These are phyloP conservation scores for Dendronephthya gigantea DNA, from an alignment of 64 coral and sea anemone genomes.

Conservation along the genomic window DNA sequence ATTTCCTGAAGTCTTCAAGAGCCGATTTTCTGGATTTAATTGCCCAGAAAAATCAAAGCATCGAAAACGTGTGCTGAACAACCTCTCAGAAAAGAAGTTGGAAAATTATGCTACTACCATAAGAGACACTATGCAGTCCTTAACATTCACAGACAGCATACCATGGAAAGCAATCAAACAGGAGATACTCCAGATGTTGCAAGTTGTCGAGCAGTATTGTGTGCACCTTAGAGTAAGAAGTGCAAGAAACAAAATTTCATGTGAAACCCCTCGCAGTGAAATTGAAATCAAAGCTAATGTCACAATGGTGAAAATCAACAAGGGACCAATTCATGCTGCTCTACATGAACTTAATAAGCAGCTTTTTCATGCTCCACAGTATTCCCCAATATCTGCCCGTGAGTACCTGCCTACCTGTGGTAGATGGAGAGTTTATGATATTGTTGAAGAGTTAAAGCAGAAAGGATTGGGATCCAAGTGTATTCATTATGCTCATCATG, in stretches of 20 bases:
- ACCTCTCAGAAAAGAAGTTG: constrained; percentile 15
- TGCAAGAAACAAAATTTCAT: background rate
- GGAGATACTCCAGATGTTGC: background rate
- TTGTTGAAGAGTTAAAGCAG: constrained; percentile 21
- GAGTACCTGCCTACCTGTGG: constrained; percentile 27
- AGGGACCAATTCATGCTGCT: background rate
- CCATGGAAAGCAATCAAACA: background rate
- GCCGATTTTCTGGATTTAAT: constrained; percentile 7
- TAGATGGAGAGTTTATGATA: background rate
- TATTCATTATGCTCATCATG: constrained; percentile 9
- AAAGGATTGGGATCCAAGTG: constrained; percentile 14
- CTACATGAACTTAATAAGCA: background rate
- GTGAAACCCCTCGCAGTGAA: background rate
- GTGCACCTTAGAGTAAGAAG: background rate
- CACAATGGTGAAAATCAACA: background rate
- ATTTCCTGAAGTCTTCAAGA: constrained; percentile 5
- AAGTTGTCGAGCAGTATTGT: constrained; percentile 5
- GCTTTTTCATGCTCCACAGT: background rate
- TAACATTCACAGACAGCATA: background rate
- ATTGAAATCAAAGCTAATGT: background rate
- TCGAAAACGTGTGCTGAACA: background rate
- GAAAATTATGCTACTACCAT: background rate
- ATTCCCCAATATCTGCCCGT: constrained; percentile 17
- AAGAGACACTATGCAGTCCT: constrained; percentile 5
- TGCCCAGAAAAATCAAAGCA: constrained; percentile 31